Evolutionary conservation across 64 coral and sea anemone genomes (phyloP), one percentile per base, ranked within the genome.

Genomic region (Hydrozoanthus tunicans): DNA sequence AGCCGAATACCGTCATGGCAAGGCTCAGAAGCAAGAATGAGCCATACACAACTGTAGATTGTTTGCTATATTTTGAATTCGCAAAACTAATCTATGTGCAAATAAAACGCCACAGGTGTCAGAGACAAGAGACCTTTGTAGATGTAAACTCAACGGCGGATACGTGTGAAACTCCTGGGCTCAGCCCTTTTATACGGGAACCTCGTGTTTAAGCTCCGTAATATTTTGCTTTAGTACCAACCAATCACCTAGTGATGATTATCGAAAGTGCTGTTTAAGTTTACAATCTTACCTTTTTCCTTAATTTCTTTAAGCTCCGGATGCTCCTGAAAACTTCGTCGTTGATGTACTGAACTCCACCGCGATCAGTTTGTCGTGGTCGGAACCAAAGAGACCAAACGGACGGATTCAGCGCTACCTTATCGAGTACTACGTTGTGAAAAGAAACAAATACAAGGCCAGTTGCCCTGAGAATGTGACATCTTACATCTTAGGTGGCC

Each of bases 361-460:
- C 60, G 84, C 84, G 73, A 70, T 88, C 6, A 56, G 84, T 58
- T 75, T 88, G 20, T 88, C 84, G 10, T 88, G 84, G 84, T 88
- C 84, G 9, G 57, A 88, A 75, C 84, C 84, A 32, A 74, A 59
- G 12, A 88, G 84, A 57, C 69, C 84, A 2, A 88, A 88, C 26
- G 84, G 84, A 72, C 57, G 84, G 25, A 88, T 88, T 59, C 55
- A n/a, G 23, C 69, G 70, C 17, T 88, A 88, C 56, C 20, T 14
- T 53, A 88, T 88, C 32, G 74, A 20, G 0, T 88, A 59, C 26
- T 70, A 70, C 17, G 56, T 75, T 60, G 55, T 74, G 68, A 88
- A 67, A 59, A 88, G 17, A 7, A 51, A 17, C 20, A 55, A 12
- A 6, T 24, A 88, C 56, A 54, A 55, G 27, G 84, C 74, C 84